Base-by-base conservation (phyloP, 2,888 invertebrate species). In the Drosophila picticornis region DNA sequence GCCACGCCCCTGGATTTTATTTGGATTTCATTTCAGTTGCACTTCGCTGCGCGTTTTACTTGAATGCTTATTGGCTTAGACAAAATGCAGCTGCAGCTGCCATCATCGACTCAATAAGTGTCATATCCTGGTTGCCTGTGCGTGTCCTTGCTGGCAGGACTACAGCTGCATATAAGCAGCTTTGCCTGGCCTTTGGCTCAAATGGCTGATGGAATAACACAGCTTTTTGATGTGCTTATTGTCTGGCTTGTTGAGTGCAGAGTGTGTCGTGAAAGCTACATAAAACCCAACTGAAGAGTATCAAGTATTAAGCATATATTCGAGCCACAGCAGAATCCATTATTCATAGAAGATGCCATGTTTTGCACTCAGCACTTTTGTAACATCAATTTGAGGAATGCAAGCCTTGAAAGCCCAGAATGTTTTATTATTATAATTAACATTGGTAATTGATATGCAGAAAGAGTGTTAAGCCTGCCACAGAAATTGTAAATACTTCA, bases 1-100 rank as follows among this genome's bases (percentile, higher is more conserved):
- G 62, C n/a, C 40, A 59, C 51, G 53, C 46, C 52, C 61, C 38
- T 61, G 63, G 38, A 74, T 27, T 29, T 43, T 25, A 43, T 36
- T 73, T 31, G 70, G 68, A 64, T 67, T 73, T 76, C 69, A 74
- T 67, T 76, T 83, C 63, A 38, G 51, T 40, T 70, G 69, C 74
- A 77, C 63, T 64, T 64, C 73, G 56, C 64, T 70, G 78, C 66
- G 72, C 57, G 63, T 75, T 81, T 80, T 77, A 69, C 81, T 85
- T 75, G 72, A 81, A 75, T 76, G 77, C 85, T 86, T 86, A 86
- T 86, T 86, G 85, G 85, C 85, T 86, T 88, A 88, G 85, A 74
- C 80, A 70, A 71, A 83, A 77, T 72, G 84, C 78, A 76, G 73
- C 77, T 72, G 72, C 61, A 55, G 52, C 52, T 73, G 82, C 70